A percentile compares a stretch with the other conserved stretches of the same genome.
These are phyloP conservation scores for Sesamia nonagrioides DNA, from an alignment of 1,140 invertebrate species.

Conservation along the genomic window DNA sequence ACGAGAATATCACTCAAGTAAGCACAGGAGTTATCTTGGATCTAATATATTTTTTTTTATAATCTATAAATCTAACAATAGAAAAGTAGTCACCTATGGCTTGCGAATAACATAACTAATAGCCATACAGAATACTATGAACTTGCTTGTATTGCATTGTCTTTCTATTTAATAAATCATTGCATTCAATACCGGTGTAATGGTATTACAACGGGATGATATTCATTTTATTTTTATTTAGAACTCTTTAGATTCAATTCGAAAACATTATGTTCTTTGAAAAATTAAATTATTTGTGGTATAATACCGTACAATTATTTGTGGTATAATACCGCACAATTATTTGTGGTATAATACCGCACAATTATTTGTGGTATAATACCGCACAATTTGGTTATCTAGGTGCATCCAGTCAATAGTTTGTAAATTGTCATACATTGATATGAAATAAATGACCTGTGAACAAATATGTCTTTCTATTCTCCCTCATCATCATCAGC, in stretches of 20 bases:
- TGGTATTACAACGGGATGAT: slow-evolving; percentile 52
- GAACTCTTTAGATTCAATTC: slow-evolving; percentile 23
- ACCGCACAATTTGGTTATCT: slow-evolving; percentile 52
- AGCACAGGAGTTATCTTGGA: slow-evolving; percentile 74
- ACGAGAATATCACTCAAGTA: slow-evolving; percentile 69
- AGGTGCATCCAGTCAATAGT: slow-evolving; percentile 62
- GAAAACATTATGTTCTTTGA: slow-evolving; percentile 56
- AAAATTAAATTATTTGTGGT: slow-evolving; percentile 43
- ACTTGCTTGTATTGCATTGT: slow-evolving; percentile 84
- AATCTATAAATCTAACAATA: slow-evolving; percentile 85
- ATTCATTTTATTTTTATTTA: slow-evolving; percentile 48
- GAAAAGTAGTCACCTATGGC: slow-evolving; percentile 81
- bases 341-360: no score
- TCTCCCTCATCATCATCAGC: no score
- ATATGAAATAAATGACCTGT: slow-evolving; percentile 82
- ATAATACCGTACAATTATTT: slow-evolving; percentile 21
- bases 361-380: no score
- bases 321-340: no score
- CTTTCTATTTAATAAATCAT: slow-evolving; percentile 77
- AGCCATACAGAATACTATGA: slow-evolving; percentile 82
- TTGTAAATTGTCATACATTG: slow-evolving; percentile 65
- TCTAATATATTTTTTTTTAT: slow-evolving; percentile 76
- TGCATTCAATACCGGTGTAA: slow-evolving; percentile 50
- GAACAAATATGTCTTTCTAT: slow-evolving; percentile 65
- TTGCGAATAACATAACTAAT: slow-evolving; percentile 87